phyloP scores from a whole-genome alignment of 1,140 invertebrate species.

The Mesaphorura yosii region DNA sequence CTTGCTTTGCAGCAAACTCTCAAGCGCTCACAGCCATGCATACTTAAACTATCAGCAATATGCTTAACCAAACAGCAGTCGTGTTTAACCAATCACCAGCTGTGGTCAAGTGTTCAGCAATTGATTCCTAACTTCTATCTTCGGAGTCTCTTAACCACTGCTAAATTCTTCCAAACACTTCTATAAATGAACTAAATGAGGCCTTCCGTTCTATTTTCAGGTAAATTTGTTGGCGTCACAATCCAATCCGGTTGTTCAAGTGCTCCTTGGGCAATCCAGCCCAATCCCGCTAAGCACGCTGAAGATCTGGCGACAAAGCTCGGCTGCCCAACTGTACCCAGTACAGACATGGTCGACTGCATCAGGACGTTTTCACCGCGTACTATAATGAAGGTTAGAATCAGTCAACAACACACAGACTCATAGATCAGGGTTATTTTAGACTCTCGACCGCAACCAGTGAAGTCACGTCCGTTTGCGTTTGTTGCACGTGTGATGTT shows the following conservation, averaged over 20 bases:
- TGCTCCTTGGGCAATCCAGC: conserved; percentile 36
- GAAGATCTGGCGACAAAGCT: conserved; percentile 32
- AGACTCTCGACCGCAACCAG: neutral
- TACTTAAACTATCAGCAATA: neutral
- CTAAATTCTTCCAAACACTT: neutral
- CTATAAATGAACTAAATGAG: too few species aligned
- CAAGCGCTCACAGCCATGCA: neutral
- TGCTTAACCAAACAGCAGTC: too few species aligned
- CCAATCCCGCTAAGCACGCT: conserved; percentile 31
- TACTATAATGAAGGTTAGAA: conserved; percentile 31
- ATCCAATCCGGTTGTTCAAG: conserved; percentile 29
- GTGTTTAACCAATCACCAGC: too few species aligned
- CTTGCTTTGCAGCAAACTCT: too few species aligned
- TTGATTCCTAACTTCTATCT: neutral
- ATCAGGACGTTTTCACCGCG: conserved; percentile 31
- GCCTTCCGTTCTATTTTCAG: conserved; percentile 6
- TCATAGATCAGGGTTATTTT: neutral
- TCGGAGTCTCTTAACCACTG: neutral
- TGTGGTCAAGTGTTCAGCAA: neutral
- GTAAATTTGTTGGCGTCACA: conserved; percentile 29
- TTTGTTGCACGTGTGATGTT: too few species aligned
- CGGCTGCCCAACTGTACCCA: conserved; percentile 29
- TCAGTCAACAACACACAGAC: neutral
- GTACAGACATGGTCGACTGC: conserved; percentile 33
- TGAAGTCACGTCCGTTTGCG: too few species aligned